These are phyloP conservation scores for Rachycentron canadum DNA, from an alignment of 2,797 vertebrate species.

Conservation along the genomic window DNA sequence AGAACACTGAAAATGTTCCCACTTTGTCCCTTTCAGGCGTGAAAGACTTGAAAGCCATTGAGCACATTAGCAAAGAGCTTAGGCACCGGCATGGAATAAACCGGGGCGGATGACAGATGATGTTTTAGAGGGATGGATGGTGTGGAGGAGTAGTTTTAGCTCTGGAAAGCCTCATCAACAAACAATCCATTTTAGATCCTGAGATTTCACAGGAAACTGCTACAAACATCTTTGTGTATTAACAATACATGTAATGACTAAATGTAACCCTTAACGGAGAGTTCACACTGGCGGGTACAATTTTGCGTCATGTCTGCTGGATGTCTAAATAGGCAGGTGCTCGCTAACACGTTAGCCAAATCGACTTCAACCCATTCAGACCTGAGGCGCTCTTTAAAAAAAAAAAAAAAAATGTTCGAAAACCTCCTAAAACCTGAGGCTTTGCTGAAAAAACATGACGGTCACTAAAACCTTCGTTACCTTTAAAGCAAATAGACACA, in stretches of 20 bases:
- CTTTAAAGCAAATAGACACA: too few relatives aligned
- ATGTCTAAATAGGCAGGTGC: not conserved
- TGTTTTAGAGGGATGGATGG: slow-evolving; percentile 16
- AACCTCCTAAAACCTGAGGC: too few relatives aligned
- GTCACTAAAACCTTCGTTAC: too few relatives aligned
- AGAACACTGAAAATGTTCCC: slow-evolving; percentile 27
- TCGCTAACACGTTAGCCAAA: not conserved
- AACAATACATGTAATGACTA: too few relatives aligned
- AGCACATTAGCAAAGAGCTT: slow-evolving; percentile 31
- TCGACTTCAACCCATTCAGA: not conserved
- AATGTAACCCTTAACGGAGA: too few relatives aligned
- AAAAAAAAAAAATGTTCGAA: not conserved
- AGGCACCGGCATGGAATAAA: slow-evolving; percentile 21
- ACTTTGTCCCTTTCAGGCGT: slow-evolving; percentile 24
- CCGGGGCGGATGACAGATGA: not conserved
- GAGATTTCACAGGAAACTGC: too few relatives aligned
- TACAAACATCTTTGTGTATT: too few relatives aligned
- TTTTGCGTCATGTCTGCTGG: not conserved
- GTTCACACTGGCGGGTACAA: too few relatives aligned
- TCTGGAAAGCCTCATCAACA: slow-evolving; percentile 1
- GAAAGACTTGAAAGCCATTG: slow-evolving; percentile 44
- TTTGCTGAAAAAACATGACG: not conserved
- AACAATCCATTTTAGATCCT: not conserved
- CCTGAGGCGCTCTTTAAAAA: not conserved
- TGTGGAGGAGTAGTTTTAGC: slow-evolving; percentile 10